Evolutionary conservation across 92 coral and sea anemone species (phyloP), one percentile per base, ranked within the genome.

Genomic region (Umimayanthus kanabou): DNA sequence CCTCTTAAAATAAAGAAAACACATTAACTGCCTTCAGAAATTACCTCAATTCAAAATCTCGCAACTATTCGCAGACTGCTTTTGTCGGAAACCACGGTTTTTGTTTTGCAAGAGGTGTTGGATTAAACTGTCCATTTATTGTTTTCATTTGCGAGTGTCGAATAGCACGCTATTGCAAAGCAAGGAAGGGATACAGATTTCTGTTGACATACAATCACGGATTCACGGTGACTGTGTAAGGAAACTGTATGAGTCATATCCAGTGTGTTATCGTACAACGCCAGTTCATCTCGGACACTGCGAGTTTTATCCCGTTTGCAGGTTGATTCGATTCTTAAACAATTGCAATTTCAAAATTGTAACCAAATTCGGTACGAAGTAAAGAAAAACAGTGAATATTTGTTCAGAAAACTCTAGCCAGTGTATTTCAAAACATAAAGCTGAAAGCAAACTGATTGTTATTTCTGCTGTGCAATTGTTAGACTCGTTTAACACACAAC

Each of bases 171-270:
- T 43, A 5, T 6, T n/a, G 55, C 76, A 39, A 29, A 47, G 39
- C 70, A 57, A 33, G 16, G 40, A 57, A 78, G 82, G 25, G 50
- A 73, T 25, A 45, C 82, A n/a, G 49, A 83, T 30, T 47, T 69
- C 78, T 70, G 87, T 83, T 83, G 87, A 83, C 87, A 83, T 43
- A 14, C 30, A 45, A 69, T 83, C 87, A 71, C 87, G 77, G 65
- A 45, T 43, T 83, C 87, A 71, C 87, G 77, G 65, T 47, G 9
- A 37, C 55, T 15, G 25, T 29, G 65, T 49, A 71, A 83, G 28
- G 40, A 23, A 39, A 25, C 42, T 58, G n/a, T 67, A 30, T 71
- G 18, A 83, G 43, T 83, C 66, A 29, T 83, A 70, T 70, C 55
- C 85, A 45, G 28, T 43, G 78, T 20, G 76, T 70, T 67, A 23